phyloP scores from a whole-genome alignment of 2,888 invertebrate genomes.

The Scaeva pyrastri region DNA sequence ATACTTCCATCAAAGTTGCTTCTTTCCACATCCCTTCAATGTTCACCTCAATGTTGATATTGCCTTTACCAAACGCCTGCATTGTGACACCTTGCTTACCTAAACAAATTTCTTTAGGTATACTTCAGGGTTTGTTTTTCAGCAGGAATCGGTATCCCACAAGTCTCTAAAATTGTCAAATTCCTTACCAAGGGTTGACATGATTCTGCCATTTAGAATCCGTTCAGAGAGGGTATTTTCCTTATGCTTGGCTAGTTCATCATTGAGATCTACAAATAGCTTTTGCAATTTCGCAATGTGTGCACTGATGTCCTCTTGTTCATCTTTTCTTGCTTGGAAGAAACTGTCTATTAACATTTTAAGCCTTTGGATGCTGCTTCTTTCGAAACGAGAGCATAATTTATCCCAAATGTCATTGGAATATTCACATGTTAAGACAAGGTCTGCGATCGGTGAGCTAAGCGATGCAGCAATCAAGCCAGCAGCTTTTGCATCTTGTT shows the following conservation, averaged over 20 bases:
- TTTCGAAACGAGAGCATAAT: too few species aligned
- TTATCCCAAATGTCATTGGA: too few species aligned
- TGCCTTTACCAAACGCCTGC: conserved; percentile 23
- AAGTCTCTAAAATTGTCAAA: conserved; percentile 5
- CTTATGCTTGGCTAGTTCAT: conserved; percentile 8
- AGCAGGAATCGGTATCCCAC: background rate
- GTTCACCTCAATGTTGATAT: background rate
- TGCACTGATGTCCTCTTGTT: conserved; percentile 10
- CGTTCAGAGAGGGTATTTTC: conserved; percentile 4
- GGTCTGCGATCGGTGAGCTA: too few species aligned
- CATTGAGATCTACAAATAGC: conserved; percentile 7
- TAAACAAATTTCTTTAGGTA: conserved; percentile 32
- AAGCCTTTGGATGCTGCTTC: too few species aligned
- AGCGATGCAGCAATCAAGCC: too few species aligned
- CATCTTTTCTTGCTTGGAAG: conserved; percentile 15
- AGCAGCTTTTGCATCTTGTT: too few species aligned
- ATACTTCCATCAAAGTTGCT: conserved; percentile 20
- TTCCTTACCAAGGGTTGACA: conserved; percentile 6
- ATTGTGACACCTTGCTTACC: conserved; percentile 34
- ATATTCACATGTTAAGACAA: too few species aligned
- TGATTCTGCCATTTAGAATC: conserved; percentile 3
- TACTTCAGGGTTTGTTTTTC: conserved; percentile 17
- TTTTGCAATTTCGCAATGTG: conserved; percentile 16
- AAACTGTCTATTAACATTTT: background rate
- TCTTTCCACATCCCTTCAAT: conserved; percentile 8